Evolutionary conservation across 1,140 invertebrate genomes (phyloP).

Genomic region (Cecropterus lyciades): DNA sequence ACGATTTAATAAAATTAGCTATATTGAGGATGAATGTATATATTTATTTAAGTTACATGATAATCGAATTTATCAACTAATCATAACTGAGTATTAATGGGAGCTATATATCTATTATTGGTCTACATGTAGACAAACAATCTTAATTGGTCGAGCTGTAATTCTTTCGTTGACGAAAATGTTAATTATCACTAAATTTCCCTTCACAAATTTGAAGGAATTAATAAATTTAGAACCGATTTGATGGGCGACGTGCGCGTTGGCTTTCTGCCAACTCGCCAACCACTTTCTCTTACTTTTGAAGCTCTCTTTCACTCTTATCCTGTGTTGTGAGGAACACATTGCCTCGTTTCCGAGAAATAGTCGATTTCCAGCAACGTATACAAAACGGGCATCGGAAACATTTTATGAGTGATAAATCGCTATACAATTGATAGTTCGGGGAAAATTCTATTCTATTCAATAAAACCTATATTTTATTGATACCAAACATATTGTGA

Average conservation of each 20-base stretch:
- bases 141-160: conserved; percentile 54
- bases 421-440: conserved; percentile 53
- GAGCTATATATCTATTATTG: conserved; percentile 6
- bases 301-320: conserved; percentile 52
- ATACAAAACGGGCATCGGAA: conserved; percentile 62
- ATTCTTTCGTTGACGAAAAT: conserved; percentile 71
- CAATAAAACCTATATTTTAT: conserved; percentile 30
- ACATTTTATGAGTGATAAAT: conserved; percentile 71
- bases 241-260: conserved; percentile 53
- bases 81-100: not conserved
- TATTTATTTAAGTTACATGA: not conserved
- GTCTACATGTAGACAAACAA: conserved; percentile 36
- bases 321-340: conserved; percentile 51
- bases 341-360: conserved; percentile 72
- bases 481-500: not conserved
- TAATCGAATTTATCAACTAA: not conserved
- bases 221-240: conserved; percentile 71
- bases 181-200: conserved; percentile 76
- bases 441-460: conserved; percentile 38
- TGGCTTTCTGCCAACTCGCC: conserved; percentile 62
- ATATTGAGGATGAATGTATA: too few relatives aligned
- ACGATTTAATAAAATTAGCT: too few relatives aligned
- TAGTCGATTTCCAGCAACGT: conserved; percentile 65
- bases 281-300: conserved; percentile 66
- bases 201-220: conserved; percentile 69